Percentiles rank a stretch among this genome's conserved stretches.
Evolutionary conservation across 1,140 invertebrate species (phyloP).

Genomic region (Myzus persicae): DNA sequence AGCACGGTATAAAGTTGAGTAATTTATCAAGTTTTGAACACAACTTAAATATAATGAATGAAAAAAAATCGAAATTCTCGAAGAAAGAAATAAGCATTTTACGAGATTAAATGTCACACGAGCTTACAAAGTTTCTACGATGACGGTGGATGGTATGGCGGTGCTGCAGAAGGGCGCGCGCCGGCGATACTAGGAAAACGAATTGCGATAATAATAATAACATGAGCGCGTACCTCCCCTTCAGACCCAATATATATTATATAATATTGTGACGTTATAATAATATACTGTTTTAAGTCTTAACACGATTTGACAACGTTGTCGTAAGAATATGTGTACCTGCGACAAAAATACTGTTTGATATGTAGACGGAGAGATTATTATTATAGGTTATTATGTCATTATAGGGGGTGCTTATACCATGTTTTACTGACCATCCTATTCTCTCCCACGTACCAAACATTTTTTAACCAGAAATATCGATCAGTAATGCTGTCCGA

Average conservation of each 20-base stretch:
- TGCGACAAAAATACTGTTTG: too few relatives aligned
- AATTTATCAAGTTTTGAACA: conserved; percentile 56
- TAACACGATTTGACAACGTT: neutral
- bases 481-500: neutral
- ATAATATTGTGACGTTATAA: neutral
- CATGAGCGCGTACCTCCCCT: neutral
- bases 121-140: conserved; percentile 46
- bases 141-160: neutral
- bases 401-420: neutral
- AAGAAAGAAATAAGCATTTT: conserved; percentile 44
- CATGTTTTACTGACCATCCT: neutral
- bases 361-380: neutral
- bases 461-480: neutral
- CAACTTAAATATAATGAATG: conserved; percentile 49
- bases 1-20: conserved; percentile 26
- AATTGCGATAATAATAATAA: neutral
- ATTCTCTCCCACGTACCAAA: neutral
- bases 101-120: conserved; percentile 56
- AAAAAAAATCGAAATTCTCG: conserved; percentile 43
- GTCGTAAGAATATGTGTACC: neutral
- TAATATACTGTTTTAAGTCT: neutral
- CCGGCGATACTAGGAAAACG: neutral
- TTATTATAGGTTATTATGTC: neutral
- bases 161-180: neutral
- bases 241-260: neutral